These are phyloP conservation scores for Escarpia spicata DNA, from an alignment of 2,888 invertebrate species.

Conservation along the genomic window DNA sequence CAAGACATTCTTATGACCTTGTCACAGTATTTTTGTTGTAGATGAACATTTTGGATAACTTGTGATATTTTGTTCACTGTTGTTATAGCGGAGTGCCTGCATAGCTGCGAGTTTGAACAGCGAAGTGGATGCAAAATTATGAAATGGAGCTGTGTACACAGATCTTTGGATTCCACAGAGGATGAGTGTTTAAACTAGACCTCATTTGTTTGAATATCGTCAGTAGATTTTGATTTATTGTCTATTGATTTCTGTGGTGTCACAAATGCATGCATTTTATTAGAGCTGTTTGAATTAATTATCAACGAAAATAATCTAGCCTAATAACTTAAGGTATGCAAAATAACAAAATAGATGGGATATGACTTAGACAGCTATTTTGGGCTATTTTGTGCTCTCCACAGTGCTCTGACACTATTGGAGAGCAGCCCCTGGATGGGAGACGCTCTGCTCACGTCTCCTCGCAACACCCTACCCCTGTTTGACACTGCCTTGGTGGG, in stretches of 20 bases:
- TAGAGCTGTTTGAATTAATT: too few species aligned
- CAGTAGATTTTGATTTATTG: too few species aligned
- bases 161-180: too few species aligned
- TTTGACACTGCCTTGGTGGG: conserved; percentile 69
- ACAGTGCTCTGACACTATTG: conserved; percentile 60
- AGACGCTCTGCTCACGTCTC: conserved; percentile 75
- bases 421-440: conserved; percentile 73
- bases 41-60: neutral
- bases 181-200: too few species aligned
- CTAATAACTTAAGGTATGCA: too few species aligned
- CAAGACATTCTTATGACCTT: neutral
- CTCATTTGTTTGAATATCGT: too few species aligned
- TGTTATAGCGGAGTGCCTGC: neutral
- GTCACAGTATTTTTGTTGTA: neutral
- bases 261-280: too few species aligned
- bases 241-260: too few species aligned
- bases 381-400: conserved; percentile 30
- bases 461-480: conserved; percentile 72
- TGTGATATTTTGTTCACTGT: neutral
- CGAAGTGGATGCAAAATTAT: too few species aligned
- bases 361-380: neutral
- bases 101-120: neutral
- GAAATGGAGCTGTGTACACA: too few species aligned
- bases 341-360: neutral
- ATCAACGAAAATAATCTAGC: too few species aligned